Base-by-base conservation (phyloP, 2,888 invertebrate genomes). In the Sclerodermus sp. region DNA sequence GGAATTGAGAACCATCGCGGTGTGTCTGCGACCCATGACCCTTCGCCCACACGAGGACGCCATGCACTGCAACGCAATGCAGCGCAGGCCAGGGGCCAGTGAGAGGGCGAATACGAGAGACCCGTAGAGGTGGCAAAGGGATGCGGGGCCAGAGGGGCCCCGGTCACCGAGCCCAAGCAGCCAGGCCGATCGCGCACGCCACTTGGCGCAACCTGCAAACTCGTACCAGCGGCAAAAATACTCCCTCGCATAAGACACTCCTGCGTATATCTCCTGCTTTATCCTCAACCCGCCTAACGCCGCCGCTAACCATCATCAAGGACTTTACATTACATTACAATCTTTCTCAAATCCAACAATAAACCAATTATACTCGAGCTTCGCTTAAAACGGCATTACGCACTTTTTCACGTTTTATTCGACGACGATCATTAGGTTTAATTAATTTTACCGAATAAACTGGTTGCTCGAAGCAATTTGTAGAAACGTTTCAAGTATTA, bases 11-110 rank as follows among this genome's bases (percentile, higher is more conserved):
- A 60, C 67, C 73, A 52, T 68, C 71, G 70, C 45, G 57, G 62
- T 66, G 73, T 71, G 74, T 73, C 73, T 73, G 72, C 70, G 73
- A 76, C 75, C 75, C 68, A 62, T 73, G 74, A 74, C 75, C 75
- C 73, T 67, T 68, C 74, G 73, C 74, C 75, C 74, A 74, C 74
- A 71, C 74, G 72, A 71, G 72, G 68, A 71, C 70, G 73, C 67
- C 68, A 70, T 69, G 71, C 66, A 61, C 65, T 63, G 67, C 66
- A 64, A 67, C 56, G 64, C 63, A 68, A 64, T 67, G 69, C 64
- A 56, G 53, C 54, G 56, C 54, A 53, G 60, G 57, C 64, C 64
- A 62, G 60, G 64, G 67, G 63, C 61, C 60, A 68, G 63, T 57
- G 64, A 60, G 62, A 63, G 64, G 60, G 49, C 49, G 36, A 34